Conservation (phyloP, 2,888 invertebrate genomes). For the Hydroisotoma schaefferi region DNA sequence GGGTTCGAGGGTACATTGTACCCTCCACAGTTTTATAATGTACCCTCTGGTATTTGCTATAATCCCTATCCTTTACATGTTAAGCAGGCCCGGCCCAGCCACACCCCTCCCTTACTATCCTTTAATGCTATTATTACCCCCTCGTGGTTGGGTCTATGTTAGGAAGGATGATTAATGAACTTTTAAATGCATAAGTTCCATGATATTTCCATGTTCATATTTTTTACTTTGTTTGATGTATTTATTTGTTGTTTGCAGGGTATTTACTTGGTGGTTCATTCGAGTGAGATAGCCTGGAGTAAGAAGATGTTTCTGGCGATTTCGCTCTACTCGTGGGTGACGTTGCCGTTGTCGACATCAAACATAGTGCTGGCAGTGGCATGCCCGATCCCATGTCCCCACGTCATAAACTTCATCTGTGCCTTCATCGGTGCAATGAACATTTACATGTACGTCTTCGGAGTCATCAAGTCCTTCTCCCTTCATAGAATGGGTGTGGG, state of each 20-base stretch:
- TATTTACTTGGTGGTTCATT: constrained; percentile 82
- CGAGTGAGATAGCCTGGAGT: constrained; percentile 72
- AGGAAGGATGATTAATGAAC: too few species aligned
- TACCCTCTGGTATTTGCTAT: too few species aligned
- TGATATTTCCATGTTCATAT: too few species aligned
- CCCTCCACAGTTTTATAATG: too few species aligned
- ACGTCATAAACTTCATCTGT: constrained; percentile 77
- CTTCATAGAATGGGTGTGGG: constrained; percentile 77
- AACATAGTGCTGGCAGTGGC: constrained; percentile 79
- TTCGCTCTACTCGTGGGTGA: constrained; percentile 94
- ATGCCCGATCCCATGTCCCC: constrained; percentile 83
- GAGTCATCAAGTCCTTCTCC: constrained; percentile 93
- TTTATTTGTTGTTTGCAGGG: constrained; percentile 61
- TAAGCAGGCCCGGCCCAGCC: too few species aligned
- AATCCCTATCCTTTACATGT: too few species aligned
- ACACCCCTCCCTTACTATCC: too few species aligned
- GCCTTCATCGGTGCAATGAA: constrained; percentile 90
- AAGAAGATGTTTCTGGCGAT: constrained; percentile 78
- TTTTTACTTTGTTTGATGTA: too few species aligned
- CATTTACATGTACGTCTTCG: constrained; percentile 97
- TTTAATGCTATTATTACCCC: too few species aligned
- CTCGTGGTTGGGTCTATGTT: too few species aligned
- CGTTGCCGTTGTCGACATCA: constrained; percentile 85
- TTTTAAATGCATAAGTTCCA: too few species aligned
- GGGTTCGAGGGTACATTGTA: too few species aligned